Base-by-base conservation (phyloP, 2,113 vertebrate species). In the Pomatostomus ruficeps region DNA sequence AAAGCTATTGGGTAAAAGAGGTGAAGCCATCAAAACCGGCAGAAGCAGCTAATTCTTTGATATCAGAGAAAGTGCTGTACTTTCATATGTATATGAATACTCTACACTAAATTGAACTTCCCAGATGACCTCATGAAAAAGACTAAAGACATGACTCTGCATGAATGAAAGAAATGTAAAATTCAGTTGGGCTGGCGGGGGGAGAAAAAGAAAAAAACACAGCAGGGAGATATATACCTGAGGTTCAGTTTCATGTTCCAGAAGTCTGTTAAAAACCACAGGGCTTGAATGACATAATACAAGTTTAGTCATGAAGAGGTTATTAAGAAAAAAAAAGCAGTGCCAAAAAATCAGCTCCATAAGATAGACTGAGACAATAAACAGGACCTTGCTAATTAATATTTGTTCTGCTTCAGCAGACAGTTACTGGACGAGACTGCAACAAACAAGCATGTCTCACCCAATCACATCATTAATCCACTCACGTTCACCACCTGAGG, bases 341-440 rank as follows among this genome's bases (percentile, higher is more conserved):
- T 70, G 85, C 61, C 91, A 93, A 96, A 96, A 94, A 94, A 89
- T 84, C 68, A 96, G 59, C 78, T 85, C 66, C 14, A 2, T 89
- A 96, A 97, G 82, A 93, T 58, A 87, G 65, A 91, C 72, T 31
- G 76, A 95, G 85, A 96, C 93, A 96, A 95, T 61, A 97, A 96
- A 92, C 71, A 91, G 25, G 36, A 68, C 83, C 38, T 74, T 94
- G 93, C 85, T 97, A 98, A 98, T 98, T 97, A 98, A 77, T 96
- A 97, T 96, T 98, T 97, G 96, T 95, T 98, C 95, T 96, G 93
- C 96, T 96, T 97, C 91, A 91, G 91, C 45, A 91, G 92, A 83
- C 46, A 48, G 89, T 93, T 95, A 95, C 75, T 88, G 82, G 95
- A 96, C 48, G 14, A 91, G 94, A 95, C 88, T 68, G 61, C 88